A percentile compares a stretch with the other conserved stretches of the same genome.
phyloP scores from a whole-genome alignment of 2,797 vertebrate genomes.

The Remorina albescens region DNA sequence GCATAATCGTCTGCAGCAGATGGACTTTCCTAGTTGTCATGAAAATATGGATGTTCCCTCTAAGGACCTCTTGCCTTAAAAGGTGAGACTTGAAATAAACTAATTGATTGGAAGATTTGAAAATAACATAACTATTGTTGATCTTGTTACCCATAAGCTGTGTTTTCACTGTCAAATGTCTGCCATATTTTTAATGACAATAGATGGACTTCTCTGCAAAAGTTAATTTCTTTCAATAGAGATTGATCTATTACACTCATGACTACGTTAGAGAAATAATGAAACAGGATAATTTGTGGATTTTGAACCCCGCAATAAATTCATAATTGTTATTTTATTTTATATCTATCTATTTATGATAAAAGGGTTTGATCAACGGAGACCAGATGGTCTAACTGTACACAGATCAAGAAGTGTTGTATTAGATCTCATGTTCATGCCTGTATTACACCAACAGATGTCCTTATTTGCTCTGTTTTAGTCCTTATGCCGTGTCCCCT shows the following conservation, averaged over 20 bases:
- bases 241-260: neutral
- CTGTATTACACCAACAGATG: slow-evolving; percentile 13
- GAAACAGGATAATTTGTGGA: neutral
- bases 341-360: neutral
- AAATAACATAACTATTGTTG: neutral
- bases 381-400: neutral
- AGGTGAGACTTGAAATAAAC: neutral
- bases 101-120: neutral
- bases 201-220: neutral
- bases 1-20: neutral
- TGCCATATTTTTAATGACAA: neutral
- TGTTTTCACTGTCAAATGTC: neutral
- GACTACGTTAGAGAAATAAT: neutral
- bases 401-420: too few species aligned
- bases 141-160: neutral
- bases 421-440: neutral
- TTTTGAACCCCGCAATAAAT: neutral
- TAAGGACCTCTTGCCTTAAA: neutral
- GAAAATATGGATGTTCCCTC: neutral
- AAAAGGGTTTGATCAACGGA: neutral
- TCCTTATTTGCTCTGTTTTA: neutral
- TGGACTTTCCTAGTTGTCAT: neutral
- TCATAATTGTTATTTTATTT: neutral
- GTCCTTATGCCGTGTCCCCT: too few species aligned
- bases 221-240: neutral